These are phyloP conservation scores for Cladopsammia gracilis DNA, from an alignment of 64 coral and sea anemone genomes.

Conservation along the genomic window DNA sequence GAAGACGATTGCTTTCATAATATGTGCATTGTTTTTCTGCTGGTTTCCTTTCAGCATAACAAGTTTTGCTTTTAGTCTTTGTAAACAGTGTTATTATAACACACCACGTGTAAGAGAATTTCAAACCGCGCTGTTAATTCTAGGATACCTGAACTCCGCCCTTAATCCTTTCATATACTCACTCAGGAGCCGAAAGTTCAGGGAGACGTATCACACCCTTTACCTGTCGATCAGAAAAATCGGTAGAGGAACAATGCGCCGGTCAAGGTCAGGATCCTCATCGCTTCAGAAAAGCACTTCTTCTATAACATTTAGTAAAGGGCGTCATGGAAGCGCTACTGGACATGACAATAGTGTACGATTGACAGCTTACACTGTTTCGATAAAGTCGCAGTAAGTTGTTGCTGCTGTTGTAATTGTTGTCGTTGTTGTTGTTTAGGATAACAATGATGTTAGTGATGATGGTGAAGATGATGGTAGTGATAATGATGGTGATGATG, in stretches of 20 bases:
- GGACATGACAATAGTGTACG: not conserved
- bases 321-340: not conserved
- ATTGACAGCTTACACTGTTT: conserved; percentile 13
- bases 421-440: no score
- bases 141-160: conserved; percentile 86
- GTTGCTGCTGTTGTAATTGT: not conserved
- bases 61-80: conserved; percentile 56
- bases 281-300: conserved; percentile 1
- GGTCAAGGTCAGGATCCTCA: not conserved
- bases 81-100: conserved; percentile 3
- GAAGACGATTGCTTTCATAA: conserved; percentile 85
- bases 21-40: conserved; percentile 86
- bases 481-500: no score
- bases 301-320: not conserved
- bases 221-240: conserved; percentile 51
- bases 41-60: conserved; percentile 85
- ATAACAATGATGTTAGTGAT: no score
- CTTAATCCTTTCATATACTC: conserved; percentile 92
- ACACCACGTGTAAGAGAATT: not conserved
- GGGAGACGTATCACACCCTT: conserved; percentile 71
- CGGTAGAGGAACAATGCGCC: not conserved
- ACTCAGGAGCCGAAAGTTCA: conserved; percentile 85
- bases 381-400: not conserved
- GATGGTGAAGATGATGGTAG: not conserved
- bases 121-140: conserved; percentile 37